These are phyloP conservation scores for Ptychodera flava DNA, from an alignment of 35 echinoderm and acorn worm species.

Conservation along the genomic window DNA sequence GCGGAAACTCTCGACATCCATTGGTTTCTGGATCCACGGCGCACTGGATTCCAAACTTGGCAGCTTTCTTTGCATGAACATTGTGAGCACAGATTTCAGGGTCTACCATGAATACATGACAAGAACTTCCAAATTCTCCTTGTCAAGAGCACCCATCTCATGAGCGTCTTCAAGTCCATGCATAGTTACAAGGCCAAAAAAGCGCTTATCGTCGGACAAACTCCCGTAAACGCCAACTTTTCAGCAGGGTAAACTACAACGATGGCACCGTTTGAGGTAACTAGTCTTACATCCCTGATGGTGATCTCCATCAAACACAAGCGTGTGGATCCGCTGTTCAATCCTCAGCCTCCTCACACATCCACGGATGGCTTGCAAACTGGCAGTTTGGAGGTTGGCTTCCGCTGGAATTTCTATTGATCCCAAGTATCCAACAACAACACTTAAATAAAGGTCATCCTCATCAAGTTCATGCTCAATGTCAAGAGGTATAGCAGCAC, in stretches of 20 bases:
- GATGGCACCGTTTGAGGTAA: constrained; percentile 62
- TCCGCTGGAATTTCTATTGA: constrained; percentile 96
- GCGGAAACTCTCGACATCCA: constrained; percentile 75
- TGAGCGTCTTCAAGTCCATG: constrained; percentile 40
- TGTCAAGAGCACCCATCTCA: constrained; percentile 39
- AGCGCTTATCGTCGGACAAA: constrained; percentile 97
- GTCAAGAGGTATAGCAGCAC: background rate
- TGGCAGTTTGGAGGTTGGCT: constrained; percentile 91
- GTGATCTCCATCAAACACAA: constrained; percentile 91
- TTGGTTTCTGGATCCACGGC: constrained; percentile 46
- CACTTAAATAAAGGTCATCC: constrained; percentile 15
- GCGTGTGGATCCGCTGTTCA: constrained; percentile 88
- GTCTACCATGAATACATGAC: constrained; percentile 94
- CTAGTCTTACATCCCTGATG: constrained; percentile 49
- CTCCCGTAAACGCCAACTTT: constrained; percentile 81
- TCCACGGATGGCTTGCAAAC: constrained; percentile 90
- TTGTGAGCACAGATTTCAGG: constrained; percentile 72
- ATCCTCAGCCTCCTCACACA: constrained; percentile 86
- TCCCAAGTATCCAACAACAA: constrained; percentile 88
- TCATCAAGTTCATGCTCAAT: background rate
- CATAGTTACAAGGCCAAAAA: constrained; percentile 87
- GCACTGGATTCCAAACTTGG: constrained; percentile 75
- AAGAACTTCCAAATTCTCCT: constrained; percentile 89
- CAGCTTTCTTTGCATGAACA: constrained; percentile 60
- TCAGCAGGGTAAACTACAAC: constrained; percentile 81